Base-by-base conservation (phyloP, 2,797 vertebrate genomes). In the Knipowitschia caucasica region DNA sequence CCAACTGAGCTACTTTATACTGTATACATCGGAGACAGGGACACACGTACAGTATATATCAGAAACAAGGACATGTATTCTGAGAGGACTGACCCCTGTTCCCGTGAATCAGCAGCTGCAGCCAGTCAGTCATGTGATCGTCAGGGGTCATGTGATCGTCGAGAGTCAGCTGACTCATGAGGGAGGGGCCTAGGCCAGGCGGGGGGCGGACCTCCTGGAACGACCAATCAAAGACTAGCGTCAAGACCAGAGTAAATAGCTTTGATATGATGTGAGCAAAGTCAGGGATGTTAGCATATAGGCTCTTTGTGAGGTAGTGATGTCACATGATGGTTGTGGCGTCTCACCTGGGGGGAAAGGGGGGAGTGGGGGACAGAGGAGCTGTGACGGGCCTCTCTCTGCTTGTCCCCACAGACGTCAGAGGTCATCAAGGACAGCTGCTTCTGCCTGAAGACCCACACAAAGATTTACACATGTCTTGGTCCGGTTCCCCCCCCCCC, bases 71-170 rank as follows among this genome's bases (percentile, higher is more conserved):
- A n/a, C n/a, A 3, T 24, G 4, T 5, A 5, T 44, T 2, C 4
- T 10, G 31, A 2, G 12, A 24, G 4, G 6, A 50, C 65, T 71
- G 59, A 83, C 72, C 73, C 51, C 44, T 65, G 42, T 89, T 82
- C 0, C 72, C 71, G 55, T 91, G 87, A 24, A 89, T 67, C 43
- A 90, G 84, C 65, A 87, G 82, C 50, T 67, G 78, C 27, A 91
- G 74, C 90, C 90, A 92, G 59, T 88, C 86, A 0, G 75, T 56
- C 68, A 89, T 64, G 42, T 70, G 71, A 55, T 91, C 80, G 2
- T 77, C 56, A 3, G 77, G 36, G 3, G 68, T 69, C 53, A 79
- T 60, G n/a, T 67, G 80, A 71, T 39, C 36, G 4, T 75, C 56
- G 4, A 76, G 36, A 3, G 68, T 69, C 52, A 80, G 60, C 15